Evolutionary conservation across 1,140 invertebrate genomes (phyloP), one percentile per base, ranked within the genome.

Genomic region (Metaphire vulgaris): DNA sequence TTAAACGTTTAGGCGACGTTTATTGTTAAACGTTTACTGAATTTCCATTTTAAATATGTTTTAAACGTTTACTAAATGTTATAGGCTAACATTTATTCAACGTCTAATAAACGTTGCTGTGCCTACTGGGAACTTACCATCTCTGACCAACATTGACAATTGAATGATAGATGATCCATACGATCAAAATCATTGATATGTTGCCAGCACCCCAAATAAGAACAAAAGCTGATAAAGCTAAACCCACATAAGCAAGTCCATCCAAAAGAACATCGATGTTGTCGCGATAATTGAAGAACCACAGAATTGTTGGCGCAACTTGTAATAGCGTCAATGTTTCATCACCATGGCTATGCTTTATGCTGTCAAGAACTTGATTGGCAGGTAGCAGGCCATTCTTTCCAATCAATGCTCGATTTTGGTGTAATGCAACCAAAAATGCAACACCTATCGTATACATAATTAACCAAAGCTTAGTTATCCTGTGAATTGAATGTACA

Each of bases 81-180:
- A n/a, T n/a, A n/a, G n/a, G n/a, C n/a, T n/a, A n/a, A n/a, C n/a
- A n/a, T n/a, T n/a, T n/a, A n/a, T n/a, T n/a, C n/a, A n/a, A n/a
- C n/a, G n/a, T n/a, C n/a, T n/a, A n/a, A n/a, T n/a, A n/a, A n/a
- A n/a, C n/a, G n/a, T n/a, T n/a, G n/a, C n/a, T n/a, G n/a, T n/a
- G n/a, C n/a, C n/a, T n/a, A n/a, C n/a, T n/a, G n/a, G n/a, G 31
- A 68, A 28, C 76, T 80, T 78, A 86, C 85, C 85, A 86, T 75
- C 79, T 80, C 75, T 85, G 84, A 32, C 87, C 87, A 74, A 87
- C 81, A 79, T 86, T 86, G 66, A 86, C 86, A 72, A 87, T 77
- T 31, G 87, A 87, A 77, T 87, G 86, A 76, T 87, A 87, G 0
- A 87, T 79, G 14, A 83, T 74, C 87, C 87, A 87, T 29, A 87